Percentiles rank a stretch among this genome's conserved stretches.
Conservation (phyloP, 2,888 invertebrate species). For the Pharmacophagus antenor region DNA sequence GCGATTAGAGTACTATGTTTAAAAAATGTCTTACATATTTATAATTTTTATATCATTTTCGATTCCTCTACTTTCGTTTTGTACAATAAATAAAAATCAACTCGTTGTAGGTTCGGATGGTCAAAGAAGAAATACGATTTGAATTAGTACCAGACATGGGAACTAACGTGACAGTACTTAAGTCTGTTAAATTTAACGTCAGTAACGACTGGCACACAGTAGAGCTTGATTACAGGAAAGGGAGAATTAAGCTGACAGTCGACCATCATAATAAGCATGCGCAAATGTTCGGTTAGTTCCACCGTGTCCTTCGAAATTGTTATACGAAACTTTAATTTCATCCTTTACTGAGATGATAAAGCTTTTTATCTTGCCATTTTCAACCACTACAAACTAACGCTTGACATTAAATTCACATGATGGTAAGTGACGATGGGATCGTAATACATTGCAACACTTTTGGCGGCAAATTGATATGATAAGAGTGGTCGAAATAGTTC, state of each 20-base stretch:
- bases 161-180: constrained; percentile 88
- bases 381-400: too few species aligned
- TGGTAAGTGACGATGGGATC: not conserved
- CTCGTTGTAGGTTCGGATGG: constrained; percentile 84
- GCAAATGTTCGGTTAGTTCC: constrained; percentile 80
- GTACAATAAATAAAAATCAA: not conserved
- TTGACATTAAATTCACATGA: too few species aligned
- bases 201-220: constrained; percentile 92
- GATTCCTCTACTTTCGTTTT: not conserved
- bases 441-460: not conserved
- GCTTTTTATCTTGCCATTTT: too few species aligned
- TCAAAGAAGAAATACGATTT: constrained; percentile 92
- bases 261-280: constrained; percentile 88
- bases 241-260: constrained; percentile 87
- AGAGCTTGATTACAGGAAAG: constrained; percentile 87
- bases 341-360: too few species aligned
- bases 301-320: too few species aligned
- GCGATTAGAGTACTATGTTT: not conserved
- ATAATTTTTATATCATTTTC: not conserved
- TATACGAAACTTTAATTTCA: too few species aligned
- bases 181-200: constrained; percentile 90
- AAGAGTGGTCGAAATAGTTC: not conserved
- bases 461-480: not conserved
- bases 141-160: constrained; percentile 87
- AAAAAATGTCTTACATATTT: not conserved